These are phyloP conservation scores for Pteromalus puparum DNA, from an alignment of 1,140 invertebrate species.

Conservation along the genomic window DNA sequence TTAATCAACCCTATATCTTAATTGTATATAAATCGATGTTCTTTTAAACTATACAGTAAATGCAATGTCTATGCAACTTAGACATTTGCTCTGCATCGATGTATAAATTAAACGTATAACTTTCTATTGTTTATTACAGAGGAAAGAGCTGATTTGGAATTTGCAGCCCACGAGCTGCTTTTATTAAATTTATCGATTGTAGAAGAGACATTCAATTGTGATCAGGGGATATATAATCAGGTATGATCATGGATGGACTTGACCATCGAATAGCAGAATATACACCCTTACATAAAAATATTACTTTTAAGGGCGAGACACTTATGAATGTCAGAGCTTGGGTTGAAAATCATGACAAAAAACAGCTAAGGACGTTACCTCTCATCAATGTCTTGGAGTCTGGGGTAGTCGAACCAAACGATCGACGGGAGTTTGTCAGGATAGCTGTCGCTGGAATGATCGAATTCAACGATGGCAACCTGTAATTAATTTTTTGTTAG, in stretches of 20 bases:
- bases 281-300: neutral
- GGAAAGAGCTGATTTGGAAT: neutral
- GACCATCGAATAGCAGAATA: neutral
- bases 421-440: slow-evolving; percentile 42
- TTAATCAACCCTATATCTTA: neutral
- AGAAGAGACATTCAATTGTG: neutral
- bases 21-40: neutral
- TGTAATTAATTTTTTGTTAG: slow-evolving; percentile 29
- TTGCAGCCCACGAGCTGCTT: slow-evolving; percentile 7
- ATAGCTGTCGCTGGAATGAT: slow-evolving; percentile 47
- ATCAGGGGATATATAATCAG: neutral
- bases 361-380: slow-evolving; percentile 48
- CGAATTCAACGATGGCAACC: slow-evolving; percentile 38
- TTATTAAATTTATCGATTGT: neutral
- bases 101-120: neutral
- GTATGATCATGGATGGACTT: neutral
- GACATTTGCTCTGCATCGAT: too few relatives aligned
- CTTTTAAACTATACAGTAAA: neutral
- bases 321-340: slow-evolving; percentile 43
- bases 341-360: slow-evolving; percentile 29
- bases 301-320: slow-evolving; percentile 11
- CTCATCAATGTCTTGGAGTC: slow-evolving; percentile 37
- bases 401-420: slow-evolving; percentile 39
- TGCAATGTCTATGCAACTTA: neutral
- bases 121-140: slow-evolving; percentile 20